Conservation (phyloP, 2,888 invertebrate species). For the Villa cingulata region DNA sequence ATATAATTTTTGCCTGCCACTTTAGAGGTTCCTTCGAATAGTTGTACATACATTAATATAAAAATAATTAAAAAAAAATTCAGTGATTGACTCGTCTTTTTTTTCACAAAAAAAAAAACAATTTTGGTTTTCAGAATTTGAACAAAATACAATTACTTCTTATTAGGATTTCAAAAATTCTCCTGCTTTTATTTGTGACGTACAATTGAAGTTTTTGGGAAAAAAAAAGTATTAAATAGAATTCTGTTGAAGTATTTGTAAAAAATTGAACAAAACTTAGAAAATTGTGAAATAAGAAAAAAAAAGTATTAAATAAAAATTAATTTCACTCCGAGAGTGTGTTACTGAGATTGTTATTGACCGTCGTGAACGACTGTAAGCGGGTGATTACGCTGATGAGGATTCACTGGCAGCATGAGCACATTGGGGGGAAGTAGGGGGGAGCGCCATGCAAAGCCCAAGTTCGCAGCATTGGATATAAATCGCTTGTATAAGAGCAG, state of each 20-base stretch:
- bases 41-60: too few relatives aligned
- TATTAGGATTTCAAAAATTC: too few relatives aligned
- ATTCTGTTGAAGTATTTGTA: too few relatives aligned
- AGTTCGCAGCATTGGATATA: conserved; percentile 94
- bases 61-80: background rate
- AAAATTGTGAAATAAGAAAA: background rate
- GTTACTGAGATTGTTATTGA: conserved; percentile 5
- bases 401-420: conserved; percentile 39
- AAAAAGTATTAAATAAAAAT: background rate
- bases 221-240: too few relatives aligned
- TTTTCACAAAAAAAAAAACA: too few relatives aligned
- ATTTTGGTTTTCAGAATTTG: too few relatives aligned
- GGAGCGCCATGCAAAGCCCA: conserved; percentile 59
- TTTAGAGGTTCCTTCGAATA: conserved; percentile 6
- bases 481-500: conserved; percentile 89
- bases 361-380: conserved; percentile 24
- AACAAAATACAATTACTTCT: too few relatives aligned
- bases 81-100: too few relatives aligned
- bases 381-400: conserved; percentile 38
- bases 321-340: background rate
- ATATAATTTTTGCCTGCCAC: conserved; percentile 3
- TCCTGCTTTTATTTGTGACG: too few relatives aligned
- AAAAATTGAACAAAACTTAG: too few relatives aligned
- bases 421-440: conserved; percentile 40
- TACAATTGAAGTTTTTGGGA: too few relatives aligned